Evolutionary conservation across 2,888 invertebrate genomes (phyloP), one percentile per base, ranked within the genome.

Genomic region (Terebella lapidaria): DNA sequence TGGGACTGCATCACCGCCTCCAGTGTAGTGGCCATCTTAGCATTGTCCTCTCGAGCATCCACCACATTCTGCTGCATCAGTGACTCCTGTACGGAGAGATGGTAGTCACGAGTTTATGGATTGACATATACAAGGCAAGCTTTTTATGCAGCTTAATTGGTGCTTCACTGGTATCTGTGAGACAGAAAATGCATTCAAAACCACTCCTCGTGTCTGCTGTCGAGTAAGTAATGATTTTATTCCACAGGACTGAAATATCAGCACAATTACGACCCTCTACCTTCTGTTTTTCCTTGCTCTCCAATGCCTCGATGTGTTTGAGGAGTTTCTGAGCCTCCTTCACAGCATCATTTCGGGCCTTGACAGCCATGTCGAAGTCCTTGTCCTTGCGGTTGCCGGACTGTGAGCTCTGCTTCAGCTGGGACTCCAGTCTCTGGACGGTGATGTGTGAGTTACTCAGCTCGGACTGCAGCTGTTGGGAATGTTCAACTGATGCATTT

Each of bases 1-100:
- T 78, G 76, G 1, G 78, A 76, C 3, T 71, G 56, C 75, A 78
- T 75, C 42, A 78, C 74, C 2, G 73, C 70, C 64, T 77, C 76
- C 27, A 78, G 67, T 0, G 76, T 76, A 20, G 67, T 66, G 0
- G 75, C 70, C 27, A 78, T 73, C 60, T 76, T 75, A 61, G 72
- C 71, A 60, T 74, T 75, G 52, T 77, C 76, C 5, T 71, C 62
- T 58, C 74, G 72, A 15, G 73, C 72, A 57, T 75, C 74, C 10
- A 70, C 72, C 61, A 76, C 67, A 62, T 69, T 74, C 67, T 71
- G 71, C 59, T 76, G 71, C n/a, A 72, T 56, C 5, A 15, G 5
- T 15, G 5, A 10, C 49, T 20, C 49, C 49, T 49, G n/a, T n/a
- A n/a, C n/a, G n/a, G n/a, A n/a, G n/a, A n/a, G n/a, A n/a, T n/a